Conservation (phyloP, 2,888 invertebrate genomes). For the Myopa testacea region DNA sequence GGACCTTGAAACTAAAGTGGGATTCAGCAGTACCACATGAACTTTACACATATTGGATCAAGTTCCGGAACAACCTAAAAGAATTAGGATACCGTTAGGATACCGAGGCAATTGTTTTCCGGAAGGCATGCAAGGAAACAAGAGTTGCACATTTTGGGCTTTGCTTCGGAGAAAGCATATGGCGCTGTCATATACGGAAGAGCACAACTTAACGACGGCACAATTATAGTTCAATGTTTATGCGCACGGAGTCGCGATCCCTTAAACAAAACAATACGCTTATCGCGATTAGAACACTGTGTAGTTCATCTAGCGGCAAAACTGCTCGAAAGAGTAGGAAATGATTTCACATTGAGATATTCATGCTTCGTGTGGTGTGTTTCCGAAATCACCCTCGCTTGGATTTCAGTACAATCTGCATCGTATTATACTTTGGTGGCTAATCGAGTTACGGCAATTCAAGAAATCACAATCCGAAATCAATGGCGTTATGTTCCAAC, state of each 20-base stretch:
- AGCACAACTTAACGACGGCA: background rate
- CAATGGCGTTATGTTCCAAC: too few species aligned
- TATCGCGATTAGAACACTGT: background rate
- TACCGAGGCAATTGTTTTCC: too few species aligned
- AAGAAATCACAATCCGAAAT: background rate
- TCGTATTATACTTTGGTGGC: background rate
- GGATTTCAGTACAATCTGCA: background rate
- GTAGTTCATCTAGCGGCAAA: background rate
- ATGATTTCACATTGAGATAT: background rate
- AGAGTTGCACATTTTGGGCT: too few species aligned
- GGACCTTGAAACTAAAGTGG: too few species aligned
- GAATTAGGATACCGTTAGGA: background rate
- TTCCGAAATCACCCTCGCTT: background rate
- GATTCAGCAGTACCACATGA: too few species aligned
- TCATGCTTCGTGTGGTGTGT: background rate
- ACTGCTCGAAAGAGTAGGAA: background rate
- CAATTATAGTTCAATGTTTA: background rate
- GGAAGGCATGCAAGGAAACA: too few species aligned
- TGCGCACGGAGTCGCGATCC: background rate
- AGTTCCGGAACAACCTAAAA: background rate
- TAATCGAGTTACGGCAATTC: background rate
- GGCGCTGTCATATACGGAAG: background rate
- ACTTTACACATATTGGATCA: too few species aligned
- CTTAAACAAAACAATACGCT: background rate
- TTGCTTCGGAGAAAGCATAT: too few species aligned